Evolutionary conservation across 2,888 invertebrate genomes (phyloP).

Genomic region (Odontocolon sp.): DNA sequence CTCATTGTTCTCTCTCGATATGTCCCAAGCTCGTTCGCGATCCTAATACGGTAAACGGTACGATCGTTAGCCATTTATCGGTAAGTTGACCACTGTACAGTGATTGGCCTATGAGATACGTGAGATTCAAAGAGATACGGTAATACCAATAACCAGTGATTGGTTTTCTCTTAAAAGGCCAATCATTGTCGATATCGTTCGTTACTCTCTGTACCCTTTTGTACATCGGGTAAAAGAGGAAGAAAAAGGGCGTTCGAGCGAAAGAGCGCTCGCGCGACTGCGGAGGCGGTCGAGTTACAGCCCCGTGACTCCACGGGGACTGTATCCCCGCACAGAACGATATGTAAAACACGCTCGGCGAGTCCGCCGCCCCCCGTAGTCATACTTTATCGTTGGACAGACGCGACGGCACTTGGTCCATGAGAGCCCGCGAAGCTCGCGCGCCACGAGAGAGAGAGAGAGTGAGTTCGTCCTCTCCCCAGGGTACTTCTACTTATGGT

Average conservation of each 20-base stretch:
- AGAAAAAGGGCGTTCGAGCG: constrained; percentile 20
- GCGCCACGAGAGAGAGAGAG: constrained; percentile 23
- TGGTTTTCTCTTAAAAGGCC: too few relatives aligned
- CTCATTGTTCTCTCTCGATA: constrained; percentile 39
- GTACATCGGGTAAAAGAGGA: constrained; percentile 9
- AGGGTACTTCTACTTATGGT: constrained; percentile 29
- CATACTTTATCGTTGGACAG: constrained; percentile 59
- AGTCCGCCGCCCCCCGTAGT: constrained; percentile 36
- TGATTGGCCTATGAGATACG: too few relatives aligned
- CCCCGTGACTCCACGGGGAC: constrained; percentile 51
- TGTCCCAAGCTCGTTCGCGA: constrained; percentile 13
- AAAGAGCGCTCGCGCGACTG: constrained; percentile 33
- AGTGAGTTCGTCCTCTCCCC: constrained; percentile 34
- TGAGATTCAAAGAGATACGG: too few relatives aligned
- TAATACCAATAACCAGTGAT: too few relatives aligned
- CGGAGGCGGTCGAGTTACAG: constrained; percentile 58
- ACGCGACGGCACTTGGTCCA: constrained; percentile 53
- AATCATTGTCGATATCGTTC: too few relatives aligned
- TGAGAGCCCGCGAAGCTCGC: constrained; percentile 35
- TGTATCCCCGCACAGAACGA: constrained; percentile 54
- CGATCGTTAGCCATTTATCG: too few relatives aligned
- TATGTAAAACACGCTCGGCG: constrained; percentile 60
- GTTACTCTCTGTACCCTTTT: constrained; percentile 9
- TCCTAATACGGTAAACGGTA: too few relatives aligned
- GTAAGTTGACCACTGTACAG: too few relatives aligned